Percentiles rank a stretch among this genome's conserved stretches.
Evolutionary conservation across 2,888 invertebrate species (phyloP).

Genomic region (Spilosoma lubricipeda): DNA sequence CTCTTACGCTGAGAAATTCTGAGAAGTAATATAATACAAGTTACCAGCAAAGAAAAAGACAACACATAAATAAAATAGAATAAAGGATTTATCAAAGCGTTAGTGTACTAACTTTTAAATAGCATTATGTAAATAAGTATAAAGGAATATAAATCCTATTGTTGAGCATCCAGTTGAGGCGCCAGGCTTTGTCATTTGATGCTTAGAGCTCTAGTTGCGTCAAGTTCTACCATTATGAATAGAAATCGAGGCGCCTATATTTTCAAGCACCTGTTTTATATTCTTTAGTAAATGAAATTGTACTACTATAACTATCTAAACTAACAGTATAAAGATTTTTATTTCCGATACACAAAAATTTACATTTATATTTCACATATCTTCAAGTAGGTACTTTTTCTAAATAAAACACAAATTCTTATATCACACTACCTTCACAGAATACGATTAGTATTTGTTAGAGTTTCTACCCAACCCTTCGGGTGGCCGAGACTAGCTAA

Average conservation of each 20-base stretch:
- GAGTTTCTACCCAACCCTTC: too few relatives aligned
- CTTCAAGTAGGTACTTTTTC: background rate
- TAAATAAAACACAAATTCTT: background rate
- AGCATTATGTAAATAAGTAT: slow-evolving; percentile 20
- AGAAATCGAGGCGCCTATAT: slow-evolving; percentile 46
- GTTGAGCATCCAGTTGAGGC: slow-evolving; percentile 56
- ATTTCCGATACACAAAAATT: too few relatives aligned
- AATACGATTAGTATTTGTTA: too few relatives aligned
- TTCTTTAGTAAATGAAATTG: background rate
- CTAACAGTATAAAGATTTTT: background rate
- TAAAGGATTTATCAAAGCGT: background rate
- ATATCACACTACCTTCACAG: too few relatives aligned
- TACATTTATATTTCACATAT: background rate
- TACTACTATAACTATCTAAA: background rate
- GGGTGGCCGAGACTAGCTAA: too few relatives aligned
- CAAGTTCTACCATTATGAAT: slow-evolving; percentile 62
- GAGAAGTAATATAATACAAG: too few relatives aligned
- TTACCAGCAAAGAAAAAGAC: background rate
- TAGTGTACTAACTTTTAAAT: slow-evolving; percentile 3
- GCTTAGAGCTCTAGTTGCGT: slow-evolving; percentile 64
- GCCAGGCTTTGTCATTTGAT: slow-evolving; percentile 74
- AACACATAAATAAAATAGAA: background rate
- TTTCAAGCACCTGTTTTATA: slow-evolving; percentile 32
- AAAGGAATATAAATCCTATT: slow-evolving; percentile 41
- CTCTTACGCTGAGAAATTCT: background rate